Evolutionary conservation across 2,888 invertebrate species (phyloP).

Genomic region (Brachynemurus nebulosus): DNA sequence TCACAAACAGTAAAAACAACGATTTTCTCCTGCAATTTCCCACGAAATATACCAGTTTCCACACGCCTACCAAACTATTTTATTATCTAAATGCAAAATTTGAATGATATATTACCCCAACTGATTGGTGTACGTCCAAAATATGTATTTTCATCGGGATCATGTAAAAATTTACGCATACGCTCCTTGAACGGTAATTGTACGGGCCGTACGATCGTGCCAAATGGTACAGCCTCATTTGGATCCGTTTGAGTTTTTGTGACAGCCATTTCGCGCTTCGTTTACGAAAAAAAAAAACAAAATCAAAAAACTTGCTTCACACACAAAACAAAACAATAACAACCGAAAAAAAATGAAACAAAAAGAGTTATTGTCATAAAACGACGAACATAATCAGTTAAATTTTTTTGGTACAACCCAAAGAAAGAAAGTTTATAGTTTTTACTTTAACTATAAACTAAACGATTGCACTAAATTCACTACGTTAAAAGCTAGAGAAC

Average conservation of each 20-base stretch:
- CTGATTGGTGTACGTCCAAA: conserved; percentile 43
- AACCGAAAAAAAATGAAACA: neutral
- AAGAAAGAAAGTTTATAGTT: no score
- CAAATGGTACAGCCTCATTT: neutral
- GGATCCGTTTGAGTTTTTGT: neutral
- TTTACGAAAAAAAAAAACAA: neutral
- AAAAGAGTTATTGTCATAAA: conserved; percentile 1
- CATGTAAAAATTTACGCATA: conserved; percentile 31
- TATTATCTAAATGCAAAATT: no score
- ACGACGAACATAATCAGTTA: neutral
- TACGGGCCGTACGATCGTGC: conserved; percentile 21
- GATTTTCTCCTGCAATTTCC: no score
- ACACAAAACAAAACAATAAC: neutral
- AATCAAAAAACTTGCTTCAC: neutral
- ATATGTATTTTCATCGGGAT: conserved; percentile 44
- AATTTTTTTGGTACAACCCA: no score
- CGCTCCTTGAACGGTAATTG: conserved; percentile 24
- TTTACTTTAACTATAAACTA: no score
- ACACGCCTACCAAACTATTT: no score
- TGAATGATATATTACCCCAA: no score
- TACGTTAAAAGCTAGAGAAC: no score
- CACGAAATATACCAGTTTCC: no score
- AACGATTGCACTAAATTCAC: no score
- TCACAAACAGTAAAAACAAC: no score
- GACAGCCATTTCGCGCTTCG: conserved; percentile 5